Conservation (phyloP, 2,797 vertebrate species). For the Loris lydekkerianus region DNA sequence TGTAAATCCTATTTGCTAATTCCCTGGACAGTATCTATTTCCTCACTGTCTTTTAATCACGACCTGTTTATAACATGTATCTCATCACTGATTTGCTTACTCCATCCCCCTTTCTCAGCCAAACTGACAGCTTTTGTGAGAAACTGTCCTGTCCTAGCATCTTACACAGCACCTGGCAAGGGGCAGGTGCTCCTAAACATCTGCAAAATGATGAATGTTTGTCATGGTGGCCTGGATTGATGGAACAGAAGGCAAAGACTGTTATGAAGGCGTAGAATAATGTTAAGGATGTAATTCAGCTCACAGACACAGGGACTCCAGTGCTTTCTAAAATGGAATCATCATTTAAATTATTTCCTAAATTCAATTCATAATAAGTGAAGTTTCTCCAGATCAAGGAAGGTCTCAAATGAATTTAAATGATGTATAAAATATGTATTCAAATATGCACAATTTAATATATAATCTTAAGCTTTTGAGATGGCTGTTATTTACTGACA, state of each 20-base stretch:
- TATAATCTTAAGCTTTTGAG: background rate
- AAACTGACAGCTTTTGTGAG: background rate
- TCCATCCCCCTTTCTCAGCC: background rate
- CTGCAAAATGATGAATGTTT: background rate
- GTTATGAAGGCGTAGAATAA: background rate
- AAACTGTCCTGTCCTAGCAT: background rate
- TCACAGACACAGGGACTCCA: background rate
- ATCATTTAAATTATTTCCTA: background rate
- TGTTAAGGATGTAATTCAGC: accelerated
- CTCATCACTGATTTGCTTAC: background rate
- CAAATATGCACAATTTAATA: constrained; percentile 46
- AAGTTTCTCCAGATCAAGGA: constrained; percentile 23
- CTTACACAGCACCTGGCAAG: background rate
- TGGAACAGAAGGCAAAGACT: background rate
- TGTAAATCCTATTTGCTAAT: background rate
- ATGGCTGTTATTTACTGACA: background rate
- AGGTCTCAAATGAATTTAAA: constrained; percentile 32
- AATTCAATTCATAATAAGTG: background rate
- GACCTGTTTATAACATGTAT: background rate
- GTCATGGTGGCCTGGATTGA: background rate
- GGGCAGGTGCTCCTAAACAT: background rate
- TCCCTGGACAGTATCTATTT: background rate
- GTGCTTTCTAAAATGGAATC: background rate
- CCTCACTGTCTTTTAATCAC: background rate
- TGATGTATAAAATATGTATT: background rate